A percentile compares a stretch with the other conserved stretches of the same genome.
Evolutionary conservation across 2,113 vertebrate genomes (phyloP).

Genomic region (Bos indicus): DNA sequence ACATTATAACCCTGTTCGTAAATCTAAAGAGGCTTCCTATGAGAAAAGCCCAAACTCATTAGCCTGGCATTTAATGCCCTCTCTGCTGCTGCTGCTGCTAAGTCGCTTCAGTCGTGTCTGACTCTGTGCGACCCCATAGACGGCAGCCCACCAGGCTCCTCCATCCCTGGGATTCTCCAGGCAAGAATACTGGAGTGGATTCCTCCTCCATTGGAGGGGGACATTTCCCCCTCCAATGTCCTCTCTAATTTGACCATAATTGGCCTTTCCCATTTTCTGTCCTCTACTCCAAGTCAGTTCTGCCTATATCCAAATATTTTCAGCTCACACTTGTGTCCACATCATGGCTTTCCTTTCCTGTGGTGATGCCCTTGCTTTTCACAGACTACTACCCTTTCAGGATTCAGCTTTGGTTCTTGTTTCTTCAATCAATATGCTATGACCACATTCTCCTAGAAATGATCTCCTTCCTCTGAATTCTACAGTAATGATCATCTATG

Average conservation of each 20-base stretch:
- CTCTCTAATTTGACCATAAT: conserved; percentile 11
- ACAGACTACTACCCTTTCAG: background rate
- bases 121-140: background rate
- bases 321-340: background rate
- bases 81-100: background rate
- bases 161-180: background rate
- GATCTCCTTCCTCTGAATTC: background rate
- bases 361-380: background rate
- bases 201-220: too few relatives aligned
- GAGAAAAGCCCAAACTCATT: conserved; percentile 26
- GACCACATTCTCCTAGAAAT: background rate
- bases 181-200: background rate
- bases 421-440: background rate
- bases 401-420: background rate
- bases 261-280: background rate
- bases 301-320: background rate
- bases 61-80: conserved; percentile 27
- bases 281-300: background rate
- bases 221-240: background rate
- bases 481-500: background rate
- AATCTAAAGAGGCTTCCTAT: conserved; percentile 46
- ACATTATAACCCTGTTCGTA: background rate
- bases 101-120: background rate
- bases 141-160: background rate
- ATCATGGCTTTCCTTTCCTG: background rate